Base-by-base conservation (phyloP, 1,140 invertebrate genomes). In the Acyrthosiphon pisum region DNA sequence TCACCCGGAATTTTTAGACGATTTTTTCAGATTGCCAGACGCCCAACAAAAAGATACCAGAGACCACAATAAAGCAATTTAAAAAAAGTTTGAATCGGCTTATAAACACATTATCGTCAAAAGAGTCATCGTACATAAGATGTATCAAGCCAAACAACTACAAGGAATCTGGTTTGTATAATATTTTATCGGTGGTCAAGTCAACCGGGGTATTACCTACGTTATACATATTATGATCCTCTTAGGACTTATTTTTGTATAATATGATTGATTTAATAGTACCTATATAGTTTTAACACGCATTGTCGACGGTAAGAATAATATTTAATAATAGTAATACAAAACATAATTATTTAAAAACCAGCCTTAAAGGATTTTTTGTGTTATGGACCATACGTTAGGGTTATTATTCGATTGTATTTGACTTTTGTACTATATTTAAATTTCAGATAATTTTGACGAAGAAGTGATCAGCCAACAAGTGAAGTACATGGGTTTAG, bases 71-170 rank as follows among this genome's bases (percentile, higher is more conserved):
- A 68, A 97, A 95, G 93, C 98, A 98, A 95, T 98, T 98, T 94
- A 96, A 96, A 95, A 97, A 95, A 81, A 97, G 98, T 95, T 97
- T 97, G 22, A 97, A 97, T 94, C 95, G 96, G 90, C 95, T 98
- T n/a, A 97, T 97, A 6, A 96, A 96, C 26, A 97, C 97, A 93
- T 94, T 98, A 94, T 97, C 96, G 96, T 96, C 96, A 94, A 97
- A 97, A 94, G 96, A 96, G 11, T 97, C 97, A 46, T 97, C 97
- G 95, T 97, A 97, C 94, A 96, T 98, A 68, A 95, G 97, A 81
- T 98, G 97, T 94, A 97, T 98, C 93, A 98, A 98, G 94, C 97
- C 97, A 6, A 98, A 98, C 94, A 97, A 98, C 94, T 97, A 96
- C 22, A 97, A 97, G 94, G 96, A 96, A 94, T 95, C 97, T 0